Evolutionary conservation across 2,797 vertebrate species (phyloP), one percentile per base, ranked within the genome.

Genomic region (Hypotaenidia okinawae): DNA sequence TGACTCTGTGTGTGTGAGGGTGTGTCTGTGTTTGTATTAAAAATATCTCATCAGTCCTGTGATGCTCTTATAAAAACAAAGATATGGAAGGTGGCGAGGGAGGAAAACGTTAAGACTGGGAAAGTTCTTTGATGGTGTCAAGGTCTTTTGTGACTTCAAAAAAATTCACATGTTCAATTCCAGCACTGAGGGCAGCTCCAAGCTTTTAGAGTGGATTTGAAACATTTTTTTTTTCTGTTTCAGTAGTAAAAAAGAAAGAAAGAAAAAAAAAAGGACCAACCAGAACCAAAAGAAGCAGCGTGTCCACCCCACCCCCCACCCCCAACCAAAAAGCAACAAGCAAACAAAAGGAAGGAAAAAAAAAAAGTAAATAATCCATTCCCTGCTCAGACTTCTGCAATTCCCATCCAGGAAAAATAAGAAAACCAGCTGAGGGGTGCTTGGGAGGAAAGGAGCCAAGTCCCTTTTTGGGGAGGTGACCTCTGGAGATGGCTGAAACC

Each of bases 151-250:
- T 70, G 82, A 90, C 93, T 98, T 97, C 96, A 94, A 88, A 95
- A 93, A 96, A 43, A 93, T 59, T 89, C 91, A 90, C 86, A 90
- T 92, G 92, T 95, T 95, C 97, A 97, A 96, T 80, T 90, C 92
- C 90, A 97, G 96, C 94, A 94, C 92, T 96, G 89, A 92, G 0
- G 47, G 95, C 87, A 75, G 94, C 97, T 96, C 64, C 78, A 95
- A 91, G 96, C 93, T 95, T 43, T 95, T 90, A 80, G 85, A 86
- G 63, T 96, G 95, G 86, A 95, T 92, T 96, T 97, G 43, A 43
- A 43, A 43, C 43, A 18, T 96, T 94, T 22, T 22, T 45, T 45
- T 47, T 94, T 94, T 76, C 21, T 1, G 39, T 80, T 84, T 69
- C 45, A 92, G 74, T 70, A 80, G 64, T 82, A 63, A 75, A 93